These are phyloP conservation scores for Zalophus californianus DNA, from an alignment of 2,797 vertebrate genomes.

Conservation along the genomic window DNA sequence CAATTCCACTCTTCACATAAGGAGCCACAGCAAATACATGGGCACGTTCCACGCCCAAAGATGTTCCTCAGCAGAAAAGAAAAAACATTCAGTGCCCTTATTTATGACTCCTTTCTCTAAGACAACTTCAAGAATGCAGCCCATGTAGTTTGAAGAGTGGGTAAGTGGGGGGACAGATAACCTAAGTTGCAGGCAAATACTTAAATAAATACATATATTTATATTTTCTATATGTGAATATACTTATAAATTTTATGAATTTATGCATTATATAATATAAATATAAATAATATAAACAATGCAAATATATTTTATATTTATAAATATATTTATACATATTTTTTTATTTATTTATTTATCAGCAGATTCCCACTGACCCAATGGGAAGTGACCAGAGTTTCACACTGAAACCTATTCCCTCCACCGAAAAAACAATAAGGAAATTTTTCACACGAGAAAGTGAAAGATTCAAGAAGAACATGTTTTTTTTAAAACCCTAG, in stretches of 20 bases:
- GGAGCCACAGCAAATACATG: background rate
- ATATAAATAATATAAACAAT: background rate
- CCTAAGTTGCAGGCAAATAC: background rate
- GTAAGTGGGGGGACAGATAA: background rate
- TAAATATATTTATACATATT: background rate
- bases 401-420: background rate
- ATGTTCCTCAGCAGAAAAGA: background rate
- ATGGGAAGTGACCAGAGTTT: background rate
- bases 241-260: background rate
- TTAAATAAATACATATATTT: background rate
- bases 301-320: background rate
- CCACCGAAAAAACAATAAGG: background rate
- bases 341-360: background rate
- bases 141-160: background rate
- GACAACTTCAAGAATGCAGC: background rate
- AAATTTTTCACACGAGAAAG: conserved; percentile 25
- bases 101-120: background rate
- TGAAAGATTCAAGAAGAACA: conserved; percentile 44
- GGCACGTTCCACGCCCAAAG: background rate
- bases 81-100: background rate
- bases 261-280: background rate
- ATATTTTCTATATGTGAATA: background rate
- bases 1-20: background rate
- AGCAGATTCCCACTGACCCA: background rate
- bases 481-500: background rate